Evolutionary conservation across 2,888 invertebrate genomes (phyloP).

Genomic region (Neoaliturus tenellus): DNA sequence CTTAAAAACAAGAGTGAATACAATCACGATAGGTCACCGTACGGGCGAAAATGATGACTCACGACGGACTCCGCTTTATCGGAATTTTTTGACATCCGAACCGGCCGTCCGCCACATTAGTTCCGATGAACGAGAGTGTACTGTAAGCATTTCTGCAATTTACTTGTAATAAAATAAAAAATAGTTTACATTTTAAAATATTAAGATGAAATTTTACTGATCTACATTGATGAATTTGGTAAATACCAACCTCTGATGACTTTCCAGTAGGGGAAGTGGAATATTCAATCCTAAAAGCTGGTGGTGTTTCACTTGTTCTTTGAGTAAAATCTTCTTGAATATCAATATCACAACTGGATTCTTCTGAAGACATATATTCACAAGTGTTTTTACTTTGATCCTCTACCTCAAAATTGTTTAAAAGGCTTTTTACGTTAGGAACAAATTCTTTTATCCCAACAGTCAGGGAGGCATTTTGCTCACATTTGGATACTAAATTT

Average conservation of each 20-base stretch:
- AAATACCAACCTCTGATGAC: slow-evolving; percentile 19
- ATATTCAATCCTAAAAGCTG: neutral
- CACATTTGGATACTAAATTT: neutral
- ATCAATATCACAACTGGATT: neutral
- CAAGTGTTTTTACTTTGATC: neutral
- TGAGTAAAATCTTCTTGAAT: slow-evolving; percentile 17
- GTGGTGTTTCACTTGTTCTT: neutral
- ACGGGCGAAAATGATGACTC: too few relatives aligned
- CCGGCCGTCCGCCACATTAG: too few relatives aligned
- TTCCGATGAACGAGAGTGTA: too few relatives aligned
- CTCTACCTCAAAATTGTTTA: neutral
- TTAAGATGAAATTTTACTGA: too few relatives aligned
- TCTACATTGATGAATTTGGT: too few relatives aligned
- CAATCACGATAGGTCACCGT: too few relatives aligned
- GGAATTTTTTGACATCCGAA: too few relatives aligned
- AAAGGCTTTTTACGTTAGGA: neutral
- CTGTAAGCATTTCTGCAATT: too few relatives aligned
- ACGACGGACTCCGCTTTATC: too few relatives aligned
- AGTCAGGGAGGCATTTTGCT: neutral
- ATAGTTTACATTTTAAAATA: too few relatives aligned
- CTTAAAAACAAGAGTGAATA: too few relatives aligned
- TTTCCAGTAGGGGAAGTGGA: slow-evolving; percentile 6
- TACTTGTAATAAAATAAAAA: too few relatives aligned
- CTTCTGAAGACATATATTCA: slow-evolving; percentile 4
- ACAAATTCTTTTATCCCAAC: neutral